Evolutionary conservation across 2,113 vertebrate genomes (phyloP).

Genomic region (Aepyceros melampus): DNA sequence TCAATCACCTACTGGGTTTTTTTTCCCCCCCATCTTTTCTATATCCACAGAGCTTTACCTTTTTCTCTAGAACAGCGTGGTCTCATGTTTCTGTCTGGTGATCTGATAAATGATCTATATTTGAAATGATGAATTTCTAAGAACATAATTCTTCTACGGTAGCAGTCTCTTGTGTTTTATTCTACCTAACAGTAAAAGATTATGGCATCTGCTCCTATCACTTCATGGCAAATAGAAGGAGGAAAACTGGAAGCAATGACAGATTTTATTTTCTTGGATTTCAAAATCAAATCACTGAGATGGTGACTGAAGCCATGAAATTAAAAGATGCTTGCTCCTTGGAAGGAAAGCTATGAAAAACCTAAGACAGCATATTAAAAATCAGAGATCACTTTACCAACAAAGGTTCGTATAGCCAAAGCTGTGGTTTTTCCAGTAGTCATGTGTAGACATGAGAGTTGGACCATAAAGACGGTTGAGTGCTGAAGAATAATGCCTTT

Average conservation of each 20-base stretch:
- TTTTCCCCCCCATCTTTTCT: neutral
- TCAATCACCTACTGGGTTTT: neutral
- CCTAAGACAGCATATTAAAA: neutral
- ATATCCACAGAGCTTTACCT: neutral
- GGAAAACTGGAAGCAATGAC: neutral
- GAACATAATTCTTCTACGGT: constrained; percentile 13
- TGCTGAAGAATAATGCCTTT: neutral
- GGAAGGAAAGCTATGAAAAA: neutral
- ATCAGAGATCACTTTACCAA: neutral
- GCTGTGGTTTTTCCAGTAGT: neutral
- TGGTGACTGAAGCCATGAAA: neutral
- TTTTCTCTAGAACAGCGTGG: neutral
- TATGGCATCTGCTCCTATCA: neutral
- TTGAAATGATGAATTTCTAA: constrained; percentile 52
- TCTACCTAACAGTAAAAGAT: neutral
- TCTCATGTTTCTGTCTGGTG: constrained; percentile 2
- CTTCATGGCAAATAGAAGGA: neutral
- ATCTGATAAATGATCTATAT: constrained; percentile 9
- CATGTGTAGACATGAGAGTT: neutral
- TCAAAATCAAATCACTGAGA: neutral
- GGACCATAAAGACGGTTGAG: neutral
- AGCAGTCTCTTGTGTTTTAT: neutral
- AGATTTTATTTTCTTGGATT: neutral
- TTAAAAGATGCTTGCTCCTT: neutral
- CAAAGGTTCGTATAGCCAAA: neutral